These are phyloP conservation scores for Alauda arvensis DNA, from an alignment of 2,797 vertebrate species.

Conservation along the genomic window DNA sequence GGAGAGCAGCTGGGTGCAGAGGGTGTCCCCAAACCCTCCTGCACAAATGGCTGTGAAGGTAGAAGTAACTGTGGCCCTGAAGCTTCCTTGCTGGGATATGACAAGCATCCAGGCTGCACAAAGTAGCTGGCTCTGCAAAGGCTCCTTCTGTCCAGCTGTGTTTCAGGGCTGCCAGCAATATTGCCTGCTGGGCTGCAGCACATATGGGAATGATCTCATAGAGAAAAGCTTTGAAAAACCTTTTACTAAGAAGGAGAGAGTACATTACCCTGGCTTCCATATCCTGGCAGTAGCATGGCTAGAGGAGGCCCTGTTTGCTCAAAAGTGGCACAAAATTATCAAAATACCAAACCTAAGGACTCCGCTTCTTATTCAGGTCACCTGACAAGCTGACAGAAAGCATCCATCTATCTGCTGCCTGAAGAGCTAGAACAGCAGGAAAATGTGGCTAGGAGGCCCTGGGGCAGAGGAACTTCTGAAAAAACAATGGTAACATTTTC, in stretches of 20 bases:
- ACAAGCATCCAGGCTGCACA: background rate
- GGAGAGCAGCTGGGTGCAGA: background rate
- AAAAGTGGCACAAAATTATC: background rate
- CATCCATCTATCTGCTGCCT: constrained; percentile 3
- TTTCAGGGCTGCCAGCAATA: constrained; percentile 19
- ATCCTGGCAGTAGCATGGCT: constrained; percentile 8
- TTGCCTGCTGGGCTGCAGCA: constrained; percentile 26
- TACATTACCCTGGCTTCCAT: background rate
- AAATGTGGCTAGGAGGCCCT: constrained; percentile 19
- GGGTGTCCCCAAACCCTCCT: background rate
- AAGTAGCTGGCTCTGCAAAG: constrained; percentile 15
- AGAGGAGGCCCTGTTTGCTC: background rate
- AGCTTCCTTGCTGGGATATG: background rate
- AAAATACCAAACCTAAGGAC: background rate
- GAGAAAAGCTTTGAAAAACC: constrained; percentile 32
- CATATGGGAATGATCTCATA: constrained; percentile 31
- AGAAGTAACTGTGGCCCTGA: background rate
- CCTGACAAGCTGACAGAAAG: background rate
- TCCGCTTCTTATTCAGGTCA: background rate
- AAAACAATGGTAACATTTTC: constrained; percentile 30
- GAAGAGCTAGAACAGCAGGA: background rate
- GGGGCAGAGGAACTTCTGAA: constrained; percentile 9
- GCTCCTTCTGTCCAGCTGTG: constrained; percentile 19
- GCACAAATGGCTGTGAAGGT: background rate
- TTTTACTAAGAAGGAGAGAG: constrained; percentile 13